Conservation (phyloP, 2,888 invertebrate genomes). For the Synergus laeviventris region DNA sequence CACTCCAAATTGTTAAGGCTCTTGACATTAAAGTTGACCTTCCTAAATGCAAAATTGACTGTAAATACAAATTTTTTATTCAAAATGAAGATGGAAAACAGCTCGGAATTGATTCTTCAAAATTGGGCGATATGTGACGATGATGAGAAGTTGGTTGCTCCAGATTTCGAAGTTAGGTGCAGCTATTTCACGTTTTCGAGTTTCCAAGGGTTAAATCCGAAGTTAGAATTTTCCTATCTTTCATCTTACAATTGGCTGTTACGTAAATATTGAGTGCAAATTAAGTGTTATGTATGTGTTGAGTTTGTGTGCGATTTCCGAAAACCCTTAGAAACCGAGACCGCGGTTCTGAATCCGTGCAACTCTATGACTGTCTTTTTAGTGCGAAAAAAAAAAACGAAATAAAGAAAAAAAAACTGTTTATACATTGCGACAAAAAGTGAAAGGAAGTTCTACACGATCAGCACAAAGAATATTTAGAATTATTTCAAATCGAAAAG, state of each 20-base stretch:
- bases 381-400: constrained; percentile 18
- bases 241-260: constrained; percentile 18
- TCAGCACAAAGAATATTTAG: constrained; percentile 45
- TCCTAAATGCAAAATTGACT: constrained; percentile 44
- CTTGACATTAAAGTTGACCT: constrained; percentile 30
- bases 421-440: constrained; percentile 35
- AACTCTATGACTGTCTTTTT: constrained; percentile 38
- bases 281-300: constrained; percentile 21
- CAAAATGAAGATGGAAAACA: not conserved
- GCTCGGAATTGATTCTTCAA: not conserved
- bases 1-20: constrained; percentile 19
- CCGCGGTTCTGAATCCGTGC: constrained; percentile 11
- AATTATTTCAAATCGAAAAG: constrained; percentile 40
- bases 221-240: not conserved
- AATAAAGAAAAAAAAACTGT: constrained; percentile 14
- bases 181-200: constrained; percentile 38
- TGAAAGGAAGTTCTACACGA: constrained; percentile 49
- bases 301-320: constrained; percentile 6
- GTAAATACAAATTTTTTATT: constrained; percentile 12
- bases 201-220: constrained; percentile 18
- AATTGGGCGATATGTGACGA: constrained; percentile 2
- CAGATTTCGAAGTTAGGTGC: constrained; percentile 30
- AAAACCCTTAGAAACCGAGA: constrained; percentile 32
- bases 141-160: not conserved
- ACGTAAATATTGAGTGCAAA: constrained; percentile 32